Base-by-base conservation (phyloP, 2,888 invertebrate species). In the Mythimna lalbum region DNA sequence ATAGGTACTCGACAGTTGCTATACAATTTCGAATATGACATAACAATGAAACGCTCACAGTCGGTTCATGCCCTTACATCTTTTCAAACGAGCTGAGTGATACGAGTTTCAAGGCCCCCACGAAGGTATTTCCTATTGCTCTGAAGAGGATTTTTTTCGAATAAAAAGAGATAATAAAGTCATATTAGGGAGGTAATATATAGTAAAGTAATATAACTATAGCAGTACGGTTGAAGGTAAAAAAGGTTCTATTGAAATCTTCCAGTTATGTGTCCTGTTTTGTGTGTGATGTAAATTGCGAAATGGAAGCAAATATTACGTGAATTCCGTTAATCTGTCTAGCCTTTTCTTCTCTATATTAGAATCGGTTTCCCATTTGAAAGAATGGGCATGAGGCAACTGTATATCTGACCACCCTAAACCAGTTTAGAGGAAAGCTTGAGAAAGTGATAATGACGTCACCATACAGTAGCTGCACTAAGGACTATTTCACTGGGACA, bases 161-260 rank as follows among this genome's bases (percentile, higher is more conserved):
- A 78, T 79, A 76, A 78, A 84, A 78, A 78, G 69, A 76, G 62
- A 80, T 81, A 83, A 82, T 83, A 82, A 81, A 69, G 57, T 61
- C 56, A 81, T 78, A 81, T 80, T 64, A 64, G 57, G n/a, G 4
- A 69, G 57, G 71, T 63, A 69, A 74, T 75, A 74, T 70, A 72
- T 69, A 53, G 63, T 60, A 31, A 19, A 14, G 72, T 50, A 27
- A 74, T 65, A 60, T 74, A 62, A 63, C 39, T 63, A 65, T 59
- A 57, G 61, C 57, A 47, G 52, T 27, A 43, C 17, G 67, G 47
- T 53, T 63, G 36, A 56, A 65, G 55, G 63, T 53, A 57, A 43
- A 70, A 19, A 68, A 63, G 78, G 61, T 74, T 81, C 50, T 69
- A 74, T 78, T 74, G 74, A 71, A 81, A 65, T 69, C 33, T 73